Evolutionary conservation across 2,113 vertebrate genomes (phyloP), one percentile per base, ranked within the genome.

Genomic region (Elachura formosa): DNA sequence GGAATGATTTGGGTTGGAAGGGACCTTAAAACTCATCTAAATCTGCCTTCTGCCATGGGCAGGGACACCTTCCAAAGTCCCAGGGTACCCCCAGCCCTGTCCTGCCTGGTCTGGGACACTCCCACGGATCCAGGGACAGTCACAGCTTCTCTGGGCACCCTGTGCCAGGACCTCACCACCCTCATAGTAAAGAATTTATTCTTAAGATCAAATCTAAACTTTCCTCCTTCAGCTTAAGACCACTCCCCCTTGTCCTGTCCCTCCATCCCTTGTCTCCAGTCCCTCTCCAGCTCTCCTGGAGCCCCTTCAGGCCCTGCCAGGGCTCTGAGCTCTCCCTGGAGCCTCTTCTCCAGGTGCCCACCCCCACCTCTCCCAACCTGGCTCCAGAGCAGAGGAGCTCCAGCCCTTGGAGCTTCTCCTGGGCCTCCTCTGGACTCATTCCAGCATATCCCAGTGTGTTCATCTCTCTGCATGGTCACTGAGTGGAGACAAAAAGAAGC

Each of bases 261-360:
- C 49, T 87, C 58, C 41, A 36, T 10, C 26, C 13, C 41, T 28
- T 56, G 41, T 56, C 6, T 17, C 28, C 22, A 63, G 34, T 43
- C 58, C 36, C 26, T 64, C 49, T 56, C 25, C 75, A 80, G 36
- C 49, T 49, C 56, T 49, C 45, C 8, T 77, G 58, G 22, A 26
- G 23, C 31, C 25, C 17, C 10, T 64, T 56, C 4, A 13, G 26
- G 31, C 18, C 0, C 34, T 72, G 75, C 0, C 0, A 43, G 49
- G 56, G 17, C 41, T 49, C 49, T 63, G 34, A 56, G 56, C 1
- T 36, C 34, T 72, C 49, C 5, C 25, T 63, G 49, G 64, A 55
- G 6, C 34, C 28, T 11, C 24, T 0, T 28, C 6, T 63, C 56
- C 31, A 36, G 41, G 25, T 31, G 58, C 63, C 1, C 49, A 3